Percentiles rank a stretch among this genome's conserved stretches.
These are phyloP conservation scores for Gambusia holbrooki DNA, from an alignment of 2,113 vertebrate genomes.

Conservation along the genomic window DNA sequence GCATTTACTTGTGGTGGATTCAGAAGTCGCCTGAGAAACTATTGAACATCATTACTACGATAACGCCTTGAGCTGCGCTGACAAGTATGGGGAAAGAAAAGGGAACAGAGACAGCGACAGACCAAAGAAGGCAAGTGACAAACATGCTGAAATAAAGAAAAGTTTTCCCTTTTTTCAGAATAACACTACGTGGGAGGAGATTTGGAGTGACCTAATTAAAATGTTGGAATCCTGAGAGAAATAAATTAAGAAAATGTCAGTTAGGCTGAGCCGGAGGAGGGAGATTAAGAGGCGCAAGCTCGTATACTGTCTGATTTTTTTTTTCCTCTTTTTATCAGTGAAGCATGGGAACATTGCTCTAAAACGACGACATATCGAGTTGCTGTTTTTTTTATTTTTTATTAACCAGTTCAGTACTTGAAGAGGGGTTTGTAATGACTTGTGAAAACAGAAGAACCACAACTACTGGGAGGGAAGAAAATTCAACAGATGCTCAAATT, in stretches of 20 bases:
- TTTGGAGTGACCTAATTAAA: constrained; percentile 81
- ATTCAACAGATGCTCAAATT: background rate
- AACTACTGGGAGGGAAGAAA: constrained; percentile 16
- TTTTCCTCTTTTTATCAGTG: constrained; percentile 30
- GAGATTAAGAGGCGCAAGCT: constrained; percentile 69
- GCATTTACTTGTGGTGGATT: constrained; percentile 55
- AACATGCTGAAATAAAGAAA: constrained; percentile 68
- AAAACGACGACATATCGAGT: constrained; percentile 29
- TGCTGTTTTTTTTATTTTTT: background rate
- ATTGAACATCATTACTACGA: constrained; percentile 53
- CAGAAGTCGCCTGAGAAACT: constrained; percentile 31
- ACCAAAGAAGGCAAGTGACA: constrained; percentile 57
- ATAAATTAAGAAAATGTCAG: constrained; percentile 79
- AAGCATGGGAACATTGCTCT: constrained; percentile 50
- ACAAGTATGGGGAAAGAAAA: constrained; percentile 38
- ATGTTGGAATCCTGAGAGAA: constrained; percentile 76
- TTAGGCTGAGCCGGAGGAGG: constrained; percentile 76
- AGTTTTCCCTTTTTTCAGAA: constrained; percentile 40
- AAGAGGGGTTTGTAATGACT: background rate
- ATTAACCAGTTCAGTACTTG: constrained; percentile 20
- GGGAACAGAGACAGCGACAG: constrained; percentile 35
- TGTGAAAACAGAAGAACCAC: background rate
- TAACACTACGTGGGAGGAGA: constrained; percentile 73
- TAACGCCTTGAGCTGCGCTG: constrained; percentile 60
- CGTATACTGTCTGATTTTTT: constrained; percentile 63